phyloP scores from a whole-genome alignment of 2,888 invertebrate species.

The Anaspis maculata region DNA sequence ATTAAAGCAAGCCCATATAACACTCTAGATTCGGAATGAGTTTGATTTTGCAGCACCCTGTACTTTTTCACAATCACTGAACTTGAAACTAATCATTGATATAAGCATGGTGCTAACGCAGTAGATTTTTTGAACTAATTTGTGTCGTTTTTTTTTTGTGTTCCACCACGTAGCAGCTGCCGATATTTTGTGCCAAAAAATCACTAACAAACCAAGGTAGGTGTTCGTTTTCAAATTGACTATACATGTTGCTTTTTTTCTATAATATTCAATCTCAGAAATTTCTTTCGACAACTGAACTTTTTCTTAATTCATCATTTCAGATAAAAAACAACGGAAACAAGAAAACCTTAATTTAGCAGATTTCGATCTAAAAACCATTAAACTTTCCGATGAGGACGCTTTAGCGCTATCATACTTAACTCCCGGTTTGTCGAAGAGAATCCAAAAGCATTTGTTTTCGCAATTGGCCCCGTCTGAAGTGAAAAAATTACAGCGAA shows the following conservation, averaged over 20 bases:
- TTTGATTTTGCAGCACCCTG: too few species aligned
- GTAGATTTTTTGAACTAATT: conserved; percentile 41
- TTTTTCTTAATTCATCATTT: conserved; percentile 21
- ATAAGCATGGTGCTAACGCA: conserved; percentile 9
- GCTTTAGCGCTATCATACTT: conserved; percentile 59
- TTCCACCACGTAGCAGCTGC: conserved; percentile 38
- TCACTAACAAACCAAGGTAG: conserved; percentile 38
- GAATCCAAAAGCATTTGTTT: conserved; percentile 62
- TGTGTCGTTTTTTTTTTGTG: conserved; percentile 28
- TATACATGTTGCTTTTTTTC: too few species aligned
- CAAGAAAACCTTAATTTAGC: conserved; percentile 42
- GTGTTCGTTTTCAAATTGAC: too few species aligned
- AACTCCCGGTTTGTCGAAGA: conserved; percentile 62
- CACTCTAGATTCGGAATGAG: too few species aligned
- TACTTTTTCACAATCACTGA: too few species aligned
- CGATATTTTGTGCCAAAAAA: conserved; percentile 40
- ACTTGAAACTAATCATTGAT: too few species aligned
- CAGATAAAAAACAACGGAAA: conserved; percentile 32
- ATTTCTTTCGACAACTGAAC: too few species aligned
- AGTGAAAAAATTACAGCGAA: conserved; percentile 57
- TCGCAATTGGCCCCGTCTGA: conserved; percentile 63
- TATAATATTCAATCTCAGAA: too few species aligned
- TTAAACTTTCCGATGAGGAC: conserved; percentile 63
- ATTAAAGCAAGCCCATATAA: too few species aligned
- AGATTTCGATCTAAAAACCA: conserved; percentile 57